Evolutionary conservation across 2,113 vertebrate genomes (phyloP), one percentile per base, ranked within the genome.

Genomic region (Zosterops lateralis): DNA sequence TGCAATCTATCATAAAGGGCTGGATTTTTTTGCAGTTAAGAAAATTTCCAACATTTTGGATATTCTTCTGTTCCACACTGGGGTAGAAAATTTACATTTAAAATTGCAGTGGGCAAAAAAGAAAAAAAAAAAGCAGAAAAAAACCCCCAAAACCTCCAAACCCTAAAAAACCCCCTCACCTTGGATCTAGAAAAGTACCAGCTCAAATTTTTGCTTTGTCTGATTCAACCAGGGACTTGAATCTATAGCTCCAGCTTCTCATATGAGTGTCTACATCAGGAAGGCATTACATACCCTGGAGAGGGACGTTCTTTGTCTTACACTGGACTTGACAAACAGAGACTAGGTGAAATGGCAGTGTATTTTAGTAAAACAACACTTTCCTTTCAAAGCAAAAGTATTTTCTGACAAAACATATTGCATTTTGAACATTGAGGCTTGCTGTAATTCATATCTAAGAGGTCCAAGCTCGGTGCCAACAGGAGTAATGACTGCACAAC

Each of bases 41-140:
- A 10, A 87, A 58, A 67, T 11, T 20, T 4, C 10, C 20, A 79
- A 36, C 4, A 36, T 74, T 65, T 77, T 22, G 4, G 62, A 9
- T 62, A 50, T 45, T 65, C 44, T 74, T 65, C 34, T 54, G 14
- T 62, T 79, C 19, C 19, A 47, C 6, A 3, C 3, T 12, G 5
- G 6, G 4, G 3, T 48, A 90, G 81, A 12, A 16, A 84, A 92
- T 53, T 75, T 45, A 73, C 10, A 28, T 3, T 44, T 53, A 42
- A 29, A 56, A 34, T 47, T 67, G 19, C 24, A 19, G 6, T 9
- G 5, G 5, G 1, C 0, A 26, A 45, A 38, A 38, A 44, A 9
- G 0, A 10, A 9, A 34, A 19, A 7, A 14, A 8, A 7, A 14
- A 5, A 31, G 16, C 10, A 38, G 58, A 2, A 38, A 61, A 28